Evolutionary conservation across 2,113 vertebrate genomes (phyloP).

Genomic region (Oncorhynchus keta): DNA sequence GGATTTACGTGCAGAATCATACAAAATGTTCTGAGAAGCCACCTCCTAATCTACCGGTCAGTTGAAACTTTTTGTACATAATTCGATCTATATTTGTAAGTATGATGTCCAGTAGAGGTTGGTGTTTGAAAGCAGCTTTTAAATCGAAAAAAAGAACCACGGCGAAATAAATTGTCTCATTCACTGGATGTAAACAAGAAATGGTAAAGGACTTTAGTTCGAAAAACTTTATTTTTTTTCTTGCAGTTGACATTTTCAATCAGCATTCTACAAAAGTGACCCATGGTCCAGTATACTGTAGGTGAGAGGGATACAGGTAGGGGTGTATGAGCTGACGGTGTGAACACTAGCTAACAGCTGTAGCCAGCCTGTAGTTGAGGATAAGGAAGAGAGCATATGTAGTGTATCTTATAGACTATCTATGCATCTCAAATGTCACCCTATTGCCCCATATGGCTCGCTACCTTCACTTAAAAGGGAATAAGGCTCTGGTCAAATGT

Average conservation of each 20-base stretch:
- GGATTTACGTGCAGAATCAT: too few relatives aligned
- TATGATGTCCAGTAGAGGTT: too few relatives aligned
- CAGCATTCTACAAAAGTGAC: constrained; percentile 67
- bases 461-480: neutral
- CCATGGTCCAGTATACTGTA: constrained; percentile 41
- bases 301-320: constrained; percentile 17
- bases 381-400: neutral
- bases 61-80: too few relatives aligned
- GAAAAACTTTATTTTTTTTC: constrained; percentile 72
- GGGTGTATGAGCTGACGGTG: neutral
- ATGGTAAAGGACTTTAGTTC: constrained; percentile 35
- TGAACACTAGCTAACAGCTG: neutral
- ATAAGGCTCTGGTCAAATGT: too few relatives aligned
- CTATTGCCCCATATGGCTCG: neutral
- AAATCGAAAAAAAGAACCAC: too few relatives aligned
- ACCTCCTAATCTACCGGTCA: too few relatives aligned
- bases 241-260: constrained; percentile 58
- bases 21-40: too few relatives aligned
- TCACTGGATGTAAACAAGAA: neutral
- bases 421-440: neutral
- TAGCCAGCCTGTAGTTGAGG: constrained; percentile 39
- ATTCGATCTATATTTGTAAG: too few relatives aligned
- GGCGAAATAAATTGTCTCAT: too few relatives aligned
- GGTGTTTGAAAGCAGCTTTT: too few relatives aligned
- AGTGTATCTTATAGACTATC: neutral